Base-by-base conservation (phyloP, 2,113 vertebrate genomes). In the Urocynchramus pylzowi region DNA sequence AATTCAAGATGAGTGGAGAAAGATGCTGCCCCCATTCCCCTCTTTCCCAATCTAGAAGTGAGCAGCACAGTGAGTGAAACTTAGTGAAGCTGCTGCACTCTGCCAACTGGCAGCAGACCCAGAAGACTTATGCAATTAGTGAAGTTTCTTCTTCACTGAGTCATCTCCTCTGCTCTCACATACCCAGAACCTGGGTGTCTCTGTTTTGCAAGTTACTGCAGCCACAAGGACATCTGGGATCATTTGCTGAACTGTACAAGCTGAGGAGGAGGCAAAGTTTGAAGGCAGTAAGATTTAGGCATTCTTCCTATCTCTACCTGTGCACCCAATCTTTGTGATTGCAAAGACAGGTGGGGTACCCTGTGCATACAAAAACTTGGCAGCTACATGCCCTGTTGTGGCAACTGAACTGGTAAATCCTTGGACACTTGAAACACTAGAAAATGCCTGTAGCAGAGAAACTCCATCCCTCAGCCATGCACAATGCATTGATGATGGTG, bases 81-180 rank as follows among this genome's bases (percentile, higher is more conserved):
- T 69, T 82, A 61, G 79, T 41, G 53, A 92, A 83, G 33, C 71
- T 78, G 82, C 57, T 71, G 20, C 23, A 54, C 7, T 52, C 77
- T 96, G 95, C 90, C 84, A 96, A 28, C 45, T 93, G 92, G 56
- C 75, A 97, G 69, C 23, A 93, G 71, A 91, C n/a, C 16, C 52
- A 64, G 81, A 54, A 95, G 84, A 44, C n/a, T 93, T 89, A 71
- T 1, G 60, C 50, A 91, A 93, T 94, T 87, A 71, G 33, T 47
- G 24, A 80, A 59, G 61, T 42, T 78, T 68, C 53, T 95, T 95
- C 75, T n/a, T n/a, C n/a, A n/a, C n/a, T 83, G 54, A 83, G 37
- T 88, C 67, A 65, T 73, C 59, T 90, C 41, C 44, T 84, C 56
- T 67, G 27, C n/a, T 82, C 11, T 91, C 41, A 39, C 26, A 22